Base-by-base conservation (phyloP, 1,140 invertebrate species). In the Nomia melanderi region DNA sequence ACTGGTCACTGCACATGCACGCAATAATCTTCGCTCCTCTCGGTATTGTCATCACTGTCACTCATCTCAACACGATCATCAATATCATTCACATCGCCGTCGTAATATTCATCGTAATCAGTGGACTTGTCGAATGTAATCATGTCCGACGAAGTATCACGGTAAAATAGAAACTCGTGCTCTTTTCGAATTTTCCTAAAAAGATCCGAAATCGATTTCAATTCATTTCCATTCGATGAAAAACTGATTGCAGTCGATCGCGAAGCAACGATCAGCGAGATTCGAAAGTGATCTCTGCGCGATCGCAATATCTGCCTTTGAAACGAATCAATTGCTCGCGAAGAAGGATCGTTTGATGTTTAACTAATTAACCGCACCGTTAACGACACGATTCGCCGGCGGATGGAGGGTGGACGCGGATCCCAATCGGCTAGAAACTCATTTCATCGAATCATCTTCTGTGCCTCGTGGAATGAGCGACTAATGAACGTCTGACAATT, bases 1-100 rank as follows among this genome's bases (percentile, higher is more conserved):
- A 85, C 71, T 82, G 71, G 62, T 85, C 76, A 85, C 80, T 85
- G 86, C 86, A 85, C 86, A 86, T 86, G 86, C 81, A 86, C 85
- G 83, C 86, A 85, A 85, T 81, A 84, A 85, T 85, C 78, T 85
- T 81, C 82, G 82, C 57, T 84, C 79, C 82, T 84, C 82, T 75
- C 81, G 69, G 47, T 67, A 77, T 80, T 65, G 76, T 81, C 82
- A 84, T 81, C 72, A 67, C 78, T 83, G 23, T 80, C 67, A 82
- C 39, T 82, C 78, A 77, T 80, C 47, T 65, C 41, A 23, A 36
- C 57, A 77, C 67, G 33, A 77, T 64, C 67, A 71, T 36, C 50
- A 14, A 23, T 50, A 25, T 62, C 60, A 59, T 31, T 44, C 14
- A 9, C 25, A 17, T 54, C 20, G 47, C 56, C 50, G 14, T 56